phyloP scores from a whole-genome alignment of 2,888 invertebrate species.

The Eurytoma californica region DNA sequence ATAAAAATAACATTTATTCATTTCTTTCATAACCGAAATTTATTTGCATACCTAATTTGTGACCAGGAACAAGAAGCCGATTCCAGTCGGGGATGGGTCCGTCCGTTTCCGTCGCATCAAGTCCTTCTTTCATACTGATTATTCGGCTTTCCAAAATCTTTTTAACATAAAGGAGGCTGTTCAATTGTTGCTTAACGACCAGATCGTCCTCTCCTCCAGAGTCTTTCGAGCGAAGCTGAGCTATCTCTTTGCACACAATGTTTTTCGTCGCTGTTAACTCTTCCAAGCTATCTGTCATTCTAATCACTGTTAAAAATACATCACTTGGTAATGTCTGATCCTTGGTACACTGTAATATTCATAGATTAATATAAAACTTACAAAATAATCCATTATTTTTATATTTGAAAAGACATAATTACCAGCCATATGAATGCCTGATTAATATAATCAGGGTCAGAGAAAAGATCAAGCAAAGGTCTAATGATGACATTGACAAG shows the following conservation, averaged over 20 bases:
- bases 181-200: conserved; percentile 89
- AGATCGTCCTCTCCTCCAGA: conserved; percentile 90
- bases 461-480: conserved; percentile 83
- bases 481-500: conserved; percentile 84
- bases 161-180: conserved; percentile 87
- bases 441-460: conserved; percentile 95
- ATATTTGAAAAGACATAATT: conserved; percentile 62
- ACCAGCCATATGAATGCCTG: conserved; percentile 92
- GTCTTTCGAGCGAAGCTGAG: conserved; percentile 87
- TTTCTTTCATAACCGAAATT: no score
- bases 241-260: conserved; percentile 88
- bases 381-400: neutral
- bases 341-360: conserved; percentile 83
- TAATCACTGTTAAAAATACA: conserved; percentile 88
- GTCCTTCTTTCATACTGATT: conserved; percentile 75
- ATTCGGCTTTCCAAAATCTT: conserved; percentile 84
- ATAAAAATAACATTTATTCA: neutral
- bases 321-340: conserved; percentile 88
- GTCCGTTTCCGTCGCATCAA: conserved; percentile 76
- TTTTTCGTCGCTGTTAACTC: conserved; percentile 89
- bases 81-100: conserved; percentile 73
- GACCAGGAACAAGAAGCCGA: conserved; percentile 73
- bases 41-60: conserved; percentile 70
- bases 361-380: conserved; percentile 4
- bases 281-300: conserved; percentile 86